phyloP scores from a whole-genome alignment of 2,113 vertebrate genomes.

The Rhineura floridana region DNA sequence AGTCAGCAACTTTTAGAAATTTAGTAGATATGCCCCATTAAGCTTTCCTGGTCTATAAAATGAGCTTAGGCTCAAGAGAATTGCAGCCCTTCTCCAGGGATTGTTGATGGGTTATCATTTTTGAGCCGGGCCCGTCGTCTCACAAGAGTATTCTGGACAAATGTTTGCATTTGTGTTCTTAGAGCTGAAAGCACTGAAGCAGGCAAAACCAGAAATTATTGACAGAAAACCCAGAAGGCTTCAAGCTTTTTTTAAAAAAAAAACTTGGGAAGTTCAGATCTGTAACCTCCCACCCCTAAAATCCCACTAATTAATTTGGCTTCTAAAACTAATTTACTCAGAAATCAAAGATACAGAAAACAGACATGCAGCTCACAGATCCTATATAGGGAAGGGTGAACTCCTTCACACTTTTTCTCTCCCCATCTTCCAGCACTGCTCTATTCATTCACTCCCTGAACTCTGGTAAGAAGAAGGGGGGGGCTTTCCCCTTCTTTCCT shows the following conservation, averaged over 20 bases:
- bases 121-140: not conserved
- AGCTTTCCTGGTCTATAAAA: not conserved
- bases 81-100: not conserved
- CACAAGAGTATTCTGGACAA: not conserved
- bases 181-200: not conserved
- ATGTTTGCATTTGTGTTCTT: too few relatives aligned
- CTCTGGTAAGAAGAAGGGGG: too few relatives aligned
- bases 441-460: too few relatives aligned
- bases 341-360: not conserved
- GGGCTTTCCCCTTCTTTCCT: too few relatives aligned
- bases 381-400: too few relatives aligned
- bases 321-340: not conserved
- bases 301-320: not conserved
- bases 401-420: too few relatives aligned
- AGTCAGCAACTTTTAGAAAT: not conserved
- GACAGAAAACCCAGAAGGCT: not conserved
- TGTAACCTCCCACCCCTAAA: not conserved
- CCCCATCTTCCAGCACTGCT: too few relatives aligned
- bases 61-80: accelerated
- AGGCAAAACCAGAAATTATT: not conserved
- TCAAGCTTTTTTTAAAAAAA: not conserved
- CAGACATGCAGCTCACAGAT: not conserved
- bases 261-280: not conserved
- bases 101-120: not conserved
- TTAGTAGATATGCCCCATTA: accelerated